Evolutionary conservation across 2,113 vertebrate genomes (phyloP).

Genomic region (Tenebrosternarchus preto): DNA sequence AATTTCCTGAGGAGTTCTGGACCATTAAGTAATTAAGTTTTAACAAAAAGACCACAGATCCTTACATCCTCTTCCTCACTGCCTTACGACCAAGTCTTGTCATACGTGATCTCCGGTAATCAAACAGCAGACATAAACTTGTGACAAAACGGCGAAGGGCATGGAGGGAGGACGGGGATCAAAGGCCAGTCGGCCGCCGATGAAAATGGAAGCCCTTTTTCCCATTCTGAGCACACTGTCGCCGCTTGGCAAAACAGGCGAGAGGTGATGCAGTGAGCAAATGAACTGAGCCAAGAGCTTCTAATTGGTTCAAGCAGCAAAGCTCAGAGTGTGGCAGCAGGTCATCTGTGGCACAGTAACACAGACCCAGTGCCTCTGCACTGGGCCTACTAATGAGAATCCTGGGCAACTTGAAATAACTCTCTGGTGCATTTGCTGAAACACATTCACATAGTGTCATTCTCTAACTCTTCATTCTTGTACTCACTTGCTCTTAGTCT

Average conservation of each 20-base stretch:
- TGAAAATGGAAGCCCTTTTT: neutral
- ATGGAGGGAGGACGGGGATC: neutral
- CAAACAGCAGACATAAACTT: no score
- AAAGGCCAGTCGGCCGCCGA: neutral
- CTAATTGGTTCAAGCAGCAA: slow-evolving; percentile 51
- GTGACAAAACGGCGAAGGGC: no score
- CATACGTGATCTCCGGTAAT: no score
- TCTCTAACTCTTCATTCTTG: neutral
- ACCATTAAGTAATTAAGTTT: slow-evolving; percentile 18
- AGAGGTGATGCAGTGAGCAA: slow-evolving; percentile 13
- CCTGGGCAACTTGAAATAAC: slow-evolving; percentile 30
- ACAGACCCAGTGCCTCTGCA: slow-evolving; percentile 48
- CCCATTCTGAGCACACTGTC: neutral
- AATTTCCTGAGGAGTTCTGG: neutral
- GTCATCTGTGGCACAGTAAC: slow-evolving; percentile 44
- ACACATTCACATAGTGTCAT: neutral
- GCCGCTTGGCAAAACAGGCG: neutral
- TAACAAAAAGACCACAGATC: slow-evolving; percentile 20
- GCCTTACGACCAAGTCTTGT: neutral
- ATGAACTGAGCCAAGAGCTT: slow-evolving; percentile 35
- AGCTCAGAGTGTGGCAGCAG: slow-evolving; percentile 34
- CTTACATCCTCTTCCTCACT: neutral
- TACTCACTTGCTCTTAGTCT: neutral
- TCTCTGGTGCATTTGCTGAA: neutral
- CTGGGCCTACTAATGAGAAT: slow-evolving; percentile 48